Conservation (phyloP, 1,140 invertebrate species). For the Zaprionus capensis region DNA sequence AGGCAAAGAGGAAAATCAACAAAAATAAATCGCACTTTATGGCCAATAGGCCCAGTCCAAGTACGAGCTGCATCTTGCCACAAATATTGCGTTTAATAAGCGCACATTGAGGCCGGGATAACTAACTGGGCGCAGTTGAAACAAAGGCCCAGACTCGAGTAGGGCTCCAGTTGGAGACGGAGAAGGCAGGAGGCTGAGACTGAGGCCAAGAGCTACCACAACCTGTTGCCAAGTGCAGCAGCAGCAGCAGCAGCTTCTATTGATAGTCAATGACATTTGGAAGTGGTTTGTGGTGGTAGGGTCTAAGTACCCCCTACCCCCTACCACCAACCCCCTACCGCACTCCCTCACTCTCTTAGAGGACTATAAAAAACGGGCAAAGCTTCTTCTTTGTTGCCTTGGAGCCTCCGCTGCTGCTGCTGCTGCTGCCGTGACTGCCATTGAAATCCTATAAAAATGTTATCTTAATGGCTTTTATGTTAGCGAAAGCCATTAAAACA, state of each 20-base stretch:
- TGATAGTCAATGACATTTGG: slow-evolving; percentile 83
- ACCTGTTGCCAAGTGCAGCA: slow-evolving; percentile 60
- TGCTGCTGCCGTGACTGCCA: slow-evolving; percentile 75
- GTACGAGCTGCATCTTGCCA: slow-evolving; percentile 58
- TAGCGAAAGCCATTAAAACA: slow-evolving; percentile 84
- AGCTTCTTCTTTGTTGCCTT: slow-evolving; percentile 76
- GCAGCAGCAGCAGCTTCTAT: slow-evolving; percentile 74
- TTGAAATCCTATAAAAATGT: slow-evolving; percentile 84
- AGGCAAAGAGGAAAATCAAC: slow-evolving; percentile 82
- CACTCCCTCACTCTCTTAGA: background rate
- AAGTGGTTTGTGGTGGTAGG: slow-evolving; percentile 77
- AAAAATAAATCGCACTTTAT: slow-evolving; percentile 83
- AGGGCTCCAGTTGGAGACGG: slow-evolving; percentile 6
- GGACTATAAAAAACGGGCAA: slow-evolving; percentile 72
- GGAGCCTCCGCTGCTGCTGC: slow-evolving; percentile 35
- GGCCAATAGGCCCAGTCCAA: slow-evolving; percentile 37
- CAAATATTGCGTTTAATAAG: slow-evolving; percentile 83
- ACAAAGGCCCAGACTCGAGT: slow-evolving; percentile 63
- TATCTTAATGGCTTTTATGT: slow-evolving; percentile 84
- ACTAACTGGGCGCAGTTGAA: slow-evolving; percentile 61
- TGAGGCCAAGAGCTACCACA: slow-evolving; percentile 27
- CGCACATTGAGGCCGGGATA: slow-evolving; percentile 61
- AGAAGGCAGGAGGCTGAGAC: slow-evolving; percentile 22
- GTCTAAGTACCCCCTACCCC: slow-evolving; percentile 20
- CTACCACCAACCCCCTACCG: background rate